phyloP scores from a whole-genome alignment of 1,140 invertebrate species.

The Leptinotarsa defecta region DNA sequence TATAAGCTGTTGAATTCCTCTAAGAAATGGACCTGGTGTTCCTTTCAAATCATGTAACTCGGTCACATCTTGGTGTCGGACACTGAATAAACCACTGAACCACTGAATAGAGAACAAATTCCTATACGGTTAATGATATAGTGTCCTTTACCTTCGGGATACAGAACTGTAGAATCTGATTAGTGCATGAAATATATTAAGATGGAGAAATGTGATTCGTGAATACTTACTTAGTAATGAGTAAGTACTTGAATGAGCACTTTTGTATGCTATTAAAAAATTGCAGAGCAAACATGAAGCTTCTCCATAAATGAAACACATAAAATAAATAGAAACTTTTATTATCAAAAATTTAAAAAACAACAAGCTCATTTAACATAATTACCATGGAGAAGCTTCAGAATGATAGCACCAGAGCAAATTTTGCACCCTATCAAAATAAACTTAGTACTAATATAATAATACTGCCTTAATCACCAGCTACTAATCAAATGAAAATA shows the following conservation, averaged over 20 bases:
- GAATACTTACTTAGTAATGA: not conserved
- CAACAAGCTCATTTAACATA: constrained; percentile 36
- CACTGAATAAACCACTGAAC: too few relatives aligned
- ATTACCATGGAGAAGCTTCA: constrained; percentile 52
- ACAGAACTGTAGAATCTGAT: too few relatives aligned
- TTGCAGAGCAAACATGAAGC: constrained; percentile 32
- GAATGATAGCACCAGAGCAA: constrained; percentile 51
- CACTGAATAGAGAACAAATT: too few relatives aligned
- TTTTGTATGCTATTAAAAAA: not conserved
- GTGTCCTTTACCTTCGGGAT: too few relatives aligned
- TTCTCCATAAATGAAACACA: constrained; percentile 52
- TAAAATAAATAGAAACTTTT: constrained; percentile 35
- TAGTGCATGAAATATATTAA: too few relatives aligned
- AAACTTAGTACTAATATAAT: constrained; percentile 35
- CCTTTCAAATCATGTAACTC: too few relatives aligned
- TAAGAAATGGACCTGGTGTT: too few relatives aligned
- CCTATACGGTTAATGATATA: too few relatives aligned
- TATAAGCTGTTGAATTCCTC: too few relatives aligned
- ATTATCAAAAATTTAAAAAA: constrained; percentile 32
- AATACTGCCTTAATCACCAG: constrained; percentile 37
- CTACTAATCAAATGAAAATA: constrained; percentile 13
- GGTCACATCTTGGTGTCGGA: too few relatives aligned
- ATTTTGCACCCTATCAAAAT: constrained; percentile 27
- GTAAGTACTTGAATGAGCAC: not conserved
- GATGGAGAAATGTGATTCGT: too few relatives aligned